Conservation (phyloP, 2,888 invertebrate species). For the Tenthredo distinguenda region DNA sequence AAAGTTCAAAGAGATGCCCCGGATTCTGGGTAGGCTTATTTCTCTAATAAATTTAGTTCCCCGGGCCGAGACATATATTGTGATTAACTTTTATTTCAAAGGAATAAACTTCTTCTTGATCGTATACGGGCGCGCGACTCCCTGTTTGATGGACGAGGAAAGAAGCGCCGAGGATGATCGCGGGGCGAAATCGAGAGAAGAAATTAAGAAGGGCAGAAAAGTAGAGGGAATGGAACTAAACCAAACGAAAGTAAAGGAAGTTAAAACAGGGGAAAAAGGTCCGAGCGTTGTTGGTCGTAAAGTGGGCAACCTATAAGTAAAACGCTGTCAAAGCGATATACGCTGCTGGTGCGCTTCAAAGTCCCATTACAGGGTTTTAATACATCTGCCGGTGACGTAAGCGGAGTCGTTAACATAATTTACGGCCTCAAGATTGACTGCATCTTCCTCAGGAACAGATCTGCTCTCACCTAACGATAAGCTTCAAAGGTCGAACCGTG, state of each 20-base stretch:
- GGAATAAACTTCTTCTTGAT: slow-evolving; percentile 8
- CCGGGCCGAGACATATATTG: not conserved
- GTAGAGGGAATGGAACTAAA: not conserved
- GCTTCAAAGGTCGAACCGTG: slow-evolving; percentile 25
- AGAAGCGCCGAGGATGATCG: not conserved
- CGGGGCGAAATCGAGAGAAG: not conserved
- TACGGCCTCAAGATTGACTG: slow-evolving; percentile 39
- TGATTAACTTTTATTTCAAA: slow-evolving; percentile 43
- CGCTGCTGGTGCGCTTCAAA: slow-evolving; percentile 47
- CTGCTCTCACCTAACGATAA: slow-evolving; percentile 38
- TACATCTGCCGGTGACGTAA: slow-evolving; percentile 49
- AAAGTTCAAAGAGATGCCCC: slow-evolving; percentile 45
- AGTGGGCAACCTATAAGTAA: slow-evolving; percentile 39
- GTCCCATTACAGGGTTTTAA: slow-evolving; percentile 49
- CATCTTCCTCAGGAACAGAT: slow-evolving; percentile 43
- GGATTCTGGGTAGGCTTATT: slow-evolving; percentile 6
- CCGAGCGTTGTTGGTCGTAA: slow-evolving; percentile 38
- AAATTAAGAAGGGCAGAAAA: not conserved
- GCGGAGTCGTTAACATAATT: slow-evolving; percentile 47
- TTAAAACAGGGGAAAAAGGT: slow-evolving; percentile 10
- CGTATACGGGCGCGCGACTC: not conserved
- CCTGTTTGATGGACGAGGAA: not conserved
- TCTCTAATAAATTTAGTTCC: slow-evolving; percentile 39
- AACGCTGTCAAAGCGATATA: slow-evolving; percentile 48
- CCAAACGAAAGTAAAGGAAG: not conserved